A percentile compares a stretch with the other conserved stretches of the same genome.
phyloP scores from a whole-genome alignment of 2,888 invertebrate genomes.

The Catocala sponsa region DNA sequence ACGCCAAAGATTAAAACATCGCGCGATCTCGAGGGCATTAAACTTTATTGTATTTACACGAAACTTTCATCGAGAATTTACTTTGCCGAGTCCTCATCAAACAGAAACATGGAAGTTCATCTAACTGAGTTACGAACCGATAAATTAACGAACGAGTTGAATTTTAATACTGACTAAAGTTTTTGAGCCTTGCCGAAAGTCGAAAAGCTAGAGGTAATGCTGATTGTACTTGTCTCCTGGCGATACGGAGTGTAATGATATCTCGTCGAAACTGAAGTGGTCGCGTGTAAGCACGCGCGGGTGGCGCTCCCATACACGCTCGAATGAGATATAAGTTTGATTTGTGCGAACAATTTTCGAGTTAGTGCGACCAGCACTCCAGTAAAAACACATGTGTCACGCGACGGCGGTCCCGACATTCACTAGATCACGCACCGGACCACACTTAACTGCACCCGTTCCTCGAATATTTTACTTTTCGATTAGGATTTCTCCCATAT shows the following conservation, averaged over 20 bases:
- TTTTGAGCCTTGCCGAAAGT: slow-evolving; percentile 23
- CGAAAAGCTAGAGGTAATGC: slow-evolving; percentile 45
- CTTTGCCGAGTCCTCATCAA: slow-evolving; percentile 70
- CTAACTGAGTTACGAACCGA: slow-evolving; percentile 71
- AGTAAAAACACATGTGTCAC: background rate
- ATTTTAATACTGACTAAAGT: slow-evolving; percentile 63
- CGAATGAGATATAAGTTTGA: background rate
- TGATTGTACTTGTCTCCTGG: slow-evolving; percentile 2
- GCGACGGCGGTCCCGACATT: slow-evolving; percentile 43
- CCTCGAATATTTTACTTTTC: slow-evolving; percentile 52
- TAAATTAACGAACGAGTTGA: slow-evolving; percentile 68
- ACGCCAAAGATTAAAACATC: slow-evolving; percentile 57
- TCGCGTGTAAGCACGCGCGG: too few species aligned
- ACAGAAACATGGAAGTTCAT: slow-evolving; percentile 71
- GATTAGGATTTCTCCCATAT: slow-evolving; percentile 33
- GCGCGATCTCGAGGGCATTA: slow-evolving; percentile 56
- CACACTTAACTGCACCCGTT: slow-evolving; percentile 69
- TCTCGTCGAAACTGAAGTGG: too few species aligned
- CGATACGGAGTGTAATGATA: too few species aligned
- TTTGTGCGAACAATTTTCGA: too few species aligned
- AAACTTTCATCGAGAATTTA: slow-evolving; percentile 66
- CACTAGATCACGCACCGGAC: slow-evolving; percentile 62
- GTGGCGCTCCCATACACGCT: too few species aligned
- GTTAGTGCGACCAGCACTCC: background rate
- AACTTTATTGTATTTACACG: slow-evolving; percentile 70